Evolutionary conservation across 2,797 vertebrate genomes (phyloP), one percentile per base, ranked within the genome.

Genomic region (Iguana delicatissima): DNA sequence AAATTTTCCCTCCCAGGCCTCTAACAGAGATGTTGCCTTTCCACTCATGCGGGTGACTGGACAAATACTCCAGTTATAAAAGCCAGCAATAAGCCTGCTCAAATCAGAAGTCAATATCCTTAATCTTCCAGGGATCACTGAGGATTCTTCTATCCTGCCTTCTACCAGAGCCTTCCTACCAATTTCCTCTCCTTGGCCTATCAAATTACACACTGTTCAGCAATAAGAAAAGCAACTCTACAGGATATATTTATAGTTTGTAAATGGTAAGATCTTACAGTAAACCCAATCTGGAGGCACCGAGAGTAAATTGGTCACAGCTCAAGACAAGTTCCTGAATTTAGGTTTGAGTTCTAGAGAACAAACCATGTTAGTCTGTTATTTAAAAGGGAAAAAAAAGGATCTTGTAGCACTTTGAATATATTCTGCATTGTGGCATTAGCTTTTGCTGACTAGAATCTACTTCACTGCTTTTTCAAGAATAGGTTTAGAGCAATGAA

Each of bases 41-140:
- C 62, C 38, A 2, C 0, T 59, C 4, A 0, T 18, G 82, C 35
- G 18, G 0, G 7, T 77, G 55, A 38, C 16, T 16, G 6, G 22
- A 50, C 29, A 82, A 87, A 52, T 10, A 72, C 22, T 84, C 69
- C 16, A 24, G 29, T 18, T 24, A 18, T 9, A 89, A 76, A 84
- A 42, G 32, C 24, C 0, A 0, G 0, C 0, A 62, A 55, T 14
- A n/a, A 42, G 10, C 35, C 50, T 0, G 13, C 10, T 1, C 1
- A 16, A 1, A 5, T 42, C 26, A 57, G 67, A 29, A 73, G 50
- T 69, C 69, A 74, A 29, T 72, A 16, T 76, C 87, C 89, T 50
- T 20, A 0, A 72, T 26, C 38, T 84, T 80, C 32, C 8, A 0
- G 85, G 67, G 10, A 0, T 32, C 79, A 42, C 0, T 0, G 29